phyloP scores from a whole-genome alignment of 1,140 invertebrate species.

The Brachionus calyciflorus region DNA sequence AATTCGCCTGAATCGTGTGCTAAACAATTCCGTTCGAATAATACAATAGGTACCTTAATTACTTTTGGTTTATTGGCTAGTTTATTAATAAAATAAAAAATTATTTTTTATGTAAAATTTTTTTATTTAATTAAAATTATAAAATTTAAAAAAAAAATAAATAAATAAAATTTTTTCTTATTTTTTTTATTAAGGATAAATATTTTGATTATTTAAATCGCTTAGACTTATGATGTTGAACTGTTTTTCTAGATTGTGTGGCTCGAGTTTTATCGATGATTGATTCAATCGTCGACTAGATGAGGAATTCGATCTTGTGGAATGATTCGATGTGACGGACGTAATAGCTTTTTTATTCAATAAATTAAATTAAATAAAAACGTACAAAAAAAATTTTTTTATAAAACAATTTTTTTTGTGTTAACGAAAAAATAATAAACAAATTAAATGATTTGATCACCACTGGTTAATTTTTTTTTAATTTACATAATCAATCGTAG shows the following conservation, averaged over 20 bases:
- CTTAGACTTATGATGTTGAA: constrained; percentile 18
- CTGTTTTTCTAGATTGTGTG: neutral
- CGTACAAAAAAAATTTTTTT: neutral
- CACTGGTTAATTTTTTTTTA: too few relatives aligned
- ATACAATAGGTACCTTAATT: constrained; percentile 7
- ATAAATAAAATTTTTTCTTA: neutral
- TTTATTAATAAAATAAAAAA: constrained; percentile 35
- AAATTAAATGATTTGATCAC: too few relatives aligned
- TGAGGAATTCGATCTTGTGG: neutral
- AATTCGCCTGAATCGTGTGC: constrained; percentile 33
- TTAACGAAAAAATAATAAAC: too few relatives aligned
- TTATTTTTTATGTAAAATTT: constrained; percentile 4
- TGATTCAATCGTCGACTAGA: neutral
- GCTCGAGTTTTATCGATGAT: constrained; percentile 8
- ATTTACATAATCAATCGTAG: too few relatives aligned
- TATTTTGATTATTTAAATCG: neutral
- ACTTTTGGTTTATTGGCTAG: constrained; percentile 38
- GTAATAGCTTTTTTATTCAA: neutral
- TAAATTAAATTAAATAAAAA: neutral
- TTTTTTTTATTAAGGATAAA: neutral
- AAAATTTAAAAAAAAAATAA: neutral
- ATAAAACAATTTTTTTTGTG: neutral
- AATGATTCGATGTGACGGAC: neutral
- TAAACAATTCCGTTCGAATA: constrained; percentile 25
- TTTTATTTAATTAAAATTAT: constrained; percentile 20